A percentile compares a stretch with the other conserved stretches of the same genome.
Evolutionary conservation across 1,140 invertebrate species (phyloP).

Genomic region (Eupeodes corollae): DNA sequence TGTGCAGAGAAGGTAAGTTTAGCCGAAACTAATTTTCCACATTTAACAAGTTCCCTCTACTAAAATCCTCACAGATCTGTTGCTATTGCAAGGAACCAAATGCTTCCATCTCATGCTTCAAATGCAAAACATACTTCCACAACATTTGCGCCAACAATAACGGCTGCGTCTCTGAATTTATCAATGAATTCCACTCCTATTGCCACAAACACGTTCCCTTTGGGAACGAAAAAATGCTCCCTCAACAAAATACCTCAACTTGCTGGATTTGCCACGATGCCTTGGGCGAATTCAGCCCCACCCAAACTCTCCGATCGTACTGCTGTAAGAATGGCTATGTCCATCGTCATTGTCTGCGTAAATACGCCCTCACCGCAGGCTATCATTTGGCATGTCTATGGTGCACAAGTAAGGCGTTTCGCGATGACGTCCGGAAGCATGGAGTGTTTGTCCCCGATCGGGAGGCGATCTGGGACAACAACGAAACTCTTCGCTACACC

Average conservation of each 20-base stretch:
- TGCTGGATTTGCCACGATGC: slow-evolving; percentile 17
- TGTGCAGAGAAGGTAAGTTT: slow-evolving; percentile 13
- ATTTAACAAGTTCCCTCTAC: background rate
- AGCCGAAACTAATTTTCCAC: background rate
- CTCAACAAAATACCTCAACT: background rate
- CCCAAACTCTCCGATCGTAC: slow-evolving; percentile 11
- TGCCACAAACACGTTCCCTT: slow-evolving; percentile 15
- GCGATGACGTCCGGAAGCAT: slow-evolving; percentile 12
- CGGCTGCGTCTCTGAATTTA: slow-evolving; percentile 11
- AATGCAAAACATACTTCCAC: slow-evolving; percentile 16
- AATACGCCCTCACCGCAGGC: slow-evolving; percentile 19
- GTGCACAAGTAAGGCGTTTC: slow-evolving; percentile 18
- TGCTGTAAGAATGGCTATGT: slow-evolving; percentile 23
- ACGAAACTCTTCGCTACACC: slow-evolving; percentile 12
- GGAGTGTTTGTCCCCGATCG: slow-evolving; percentile 26
- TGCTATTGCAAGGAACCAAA: slow-evolving; percentile 8
- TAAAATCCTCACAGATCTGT: background rate
- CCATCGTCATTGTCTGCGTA: slow-evolving; percentile 19
- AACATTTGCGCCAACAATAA: slow-evolving; percentile 11
- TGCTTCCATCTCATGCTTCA: slow-evolving; percentile 16
- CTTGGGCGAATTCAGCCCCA: slow-evolving; percentile 5
- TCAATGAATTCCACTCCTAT: slow-evolving; percentile 11
- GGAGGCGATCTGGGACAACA: slow-evolving; percentile 23
- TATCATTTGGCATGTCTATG: slow-evolving; percentile 29
- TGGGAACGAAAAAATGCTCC: slow-evolving; percentile 1